Conservation (phyloP, 2,113 vertebrate species). For the Salvelinus sp. region DNA sequence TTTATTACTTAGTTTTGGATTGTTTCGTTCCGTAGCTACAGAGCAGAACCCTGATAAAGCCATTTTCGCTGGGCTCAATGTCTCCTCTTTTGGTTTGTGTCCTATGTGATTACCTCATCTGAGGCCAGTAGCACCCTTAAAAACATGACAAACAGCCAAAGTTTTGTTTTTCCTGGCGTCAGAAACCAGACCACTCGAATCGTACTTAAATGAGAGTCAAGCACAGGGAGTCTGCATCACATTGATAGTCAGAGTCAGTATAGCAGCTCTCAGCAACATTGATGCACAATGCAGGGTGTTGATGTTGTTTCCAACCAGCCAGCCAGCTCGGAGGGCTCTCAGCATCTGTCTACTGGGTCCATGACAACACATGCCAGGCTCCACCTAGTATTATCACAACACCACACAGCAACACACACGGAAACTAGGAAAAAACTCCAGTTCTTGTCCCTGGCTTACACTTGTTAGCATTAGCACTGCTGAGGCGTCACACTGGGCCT, state of each 20-base stretch:
- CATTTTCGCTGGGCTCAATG: background rate
- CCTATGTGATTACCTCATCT: background rate
- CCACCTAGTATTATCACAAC: background rate
- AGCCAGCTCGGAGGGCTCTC: conserved; percentile 15
- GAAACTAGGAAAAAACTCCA: background rate
- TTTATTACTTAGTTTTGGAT: too few relatives aligned
- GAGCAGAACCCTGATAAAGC: background rate
- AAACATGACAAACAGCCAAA: background rate
- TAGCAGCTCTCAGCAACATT: background rate
- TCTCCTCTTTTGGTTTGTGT: background rate
- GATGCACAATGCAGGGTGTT: background rate
- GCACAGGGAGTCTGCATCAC: background rate
- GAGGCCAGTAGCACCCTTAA: too few relatives aligned
- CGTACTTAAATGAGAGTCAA: background rate
- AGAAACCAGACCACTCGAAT: background rate
- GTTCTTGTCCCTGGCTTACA: background rate
- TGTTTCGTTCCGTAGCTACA: too few relatives aligned
- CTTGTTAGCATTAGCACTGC: background rate
- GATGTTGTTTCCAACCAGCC: background rate
- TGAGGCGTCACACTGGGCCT: background rate
- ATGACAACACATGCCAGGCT: background rate
- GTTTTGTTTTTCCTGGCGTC: background rate
- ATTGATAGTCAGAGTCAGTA: background rate
- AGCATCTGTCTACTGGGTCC: background rate
- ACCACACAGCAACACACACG: background rate